phyloP scores from a whole-genome alignment of 2,113 vertebrate genomes.

The Scolopax mira region DNA sequence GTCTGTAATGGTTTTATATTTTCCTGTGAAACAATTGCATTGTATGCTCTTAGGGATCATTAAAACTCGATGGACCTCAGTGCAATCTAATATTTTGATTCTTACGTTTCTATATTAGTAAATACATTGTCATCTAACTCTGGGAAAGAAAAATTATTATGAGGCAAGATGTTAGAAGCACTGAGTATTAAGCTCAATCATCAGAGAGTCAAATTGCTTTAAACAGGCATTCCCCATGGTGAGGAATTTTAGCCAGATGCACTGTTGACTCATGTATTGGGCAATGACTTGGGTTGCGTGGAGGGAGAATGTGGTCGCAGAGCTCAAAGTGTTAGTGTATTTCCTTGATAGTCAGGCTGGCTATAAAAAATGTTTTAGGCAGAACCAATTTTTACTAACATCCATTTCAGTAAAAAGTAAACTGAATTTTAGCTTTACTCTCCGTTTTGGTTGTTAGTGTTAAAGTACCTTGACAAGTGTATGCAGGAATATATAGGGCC shows the following conservation, averaged over 20 bases:
- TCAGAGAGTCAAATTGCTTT: not conserved
- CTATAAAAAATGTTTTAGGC: not conserved
- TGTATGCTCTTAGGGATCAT: not conserved
- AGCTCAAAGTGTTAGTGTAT: not conserved
- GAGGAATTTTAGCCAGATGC: not conserved
- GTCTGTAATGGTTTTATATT: not conserved
- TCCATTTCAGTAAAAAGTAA: not conserved
- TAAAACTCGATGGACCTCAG: not conserved
- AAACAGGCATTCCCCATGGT: not conserved
- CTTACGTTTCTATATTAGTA: not conserved
- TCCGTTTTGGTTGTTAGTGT: not conserved
- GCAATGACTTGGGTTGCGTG: not conserved
- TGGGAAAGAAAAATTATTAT: not conserved
- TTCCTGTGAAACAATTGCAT: not conserved
- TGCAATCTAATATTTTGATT: not conserved
- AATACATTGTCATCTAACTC: not conserved
- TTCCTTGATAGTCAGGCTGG: not conserved
- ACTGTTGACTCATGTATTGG: not conserved
- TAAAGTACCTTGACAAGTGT: not conserved
- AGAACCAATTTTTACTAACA: not conserved
- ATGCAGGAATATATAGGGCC: not conserved
- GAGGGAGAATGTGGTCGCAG: not conserved
- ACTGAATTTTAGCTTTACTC: not conserved
- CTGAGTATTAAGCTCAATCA: not conserved
- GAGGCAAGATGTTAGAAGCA: not conserved